Base-by-base conservation (phyloP, 2,888 invertebrate species). In the Lepetodrilus schrolli region DNA sequence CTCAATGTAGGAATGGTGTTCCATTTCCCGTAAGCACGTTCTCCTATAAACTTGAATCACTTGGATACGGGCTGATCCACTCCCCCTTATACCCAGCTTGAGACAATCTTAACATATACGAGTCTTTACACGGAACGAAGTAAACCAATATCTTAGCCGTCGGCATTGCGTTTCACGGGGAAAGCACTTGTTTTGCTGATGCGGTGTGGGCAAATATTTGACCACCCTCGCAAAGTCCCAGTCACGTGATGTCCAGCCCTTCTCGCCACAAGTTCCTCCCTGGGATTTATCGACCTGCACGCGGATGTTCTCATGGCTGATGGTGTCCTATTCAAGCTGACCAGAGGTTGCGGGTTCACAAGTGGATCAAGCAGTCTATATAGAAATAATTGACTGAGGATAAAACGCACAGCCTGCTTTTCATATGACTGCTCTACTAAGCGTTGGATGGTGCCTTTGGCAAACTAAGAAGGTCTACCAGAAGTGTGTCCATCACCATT, bases 241-340 rank as follows among this genome's bases (percentile, higher is more conserved):
- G 58, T 58, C 58, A 34, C 58, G 58, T 58, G 58, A 58, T 58
- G 58, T 58, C 58, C 58, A 34, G 58, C 4, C 43, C 43, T 10
- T 10, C 43, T 7, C 17, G 13, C 43, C 43, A 7, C 8, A 13
- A 13, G 0, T 2, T 43, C 43, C 13, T 43, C n/a, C 43, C 43
- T 43, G n/a, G 17, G 17, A 43, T 17, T 17, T 43, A 43, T 43
- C 43, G 43, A 43, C 43, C 43, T 17, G 43, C 2, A 7, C 13
- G 43, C 17, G n/a, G 43, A 17, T 34, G n/a, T 58, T 23, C 23
- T 30, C 30, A 58, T 10, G 43, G n/a, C 13, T 58, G 17, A 34
- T 58, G 58, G 30, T 58, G 34, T 17, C 58, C 58, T 17, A 17
- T 7, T 17, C 58, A n/a, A n/a, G 17, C 30, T 23, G 58, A 58